Conservation (phyloP, 1,140 invertebrate genomes). For the Hirudo medicinalis region DNA sequence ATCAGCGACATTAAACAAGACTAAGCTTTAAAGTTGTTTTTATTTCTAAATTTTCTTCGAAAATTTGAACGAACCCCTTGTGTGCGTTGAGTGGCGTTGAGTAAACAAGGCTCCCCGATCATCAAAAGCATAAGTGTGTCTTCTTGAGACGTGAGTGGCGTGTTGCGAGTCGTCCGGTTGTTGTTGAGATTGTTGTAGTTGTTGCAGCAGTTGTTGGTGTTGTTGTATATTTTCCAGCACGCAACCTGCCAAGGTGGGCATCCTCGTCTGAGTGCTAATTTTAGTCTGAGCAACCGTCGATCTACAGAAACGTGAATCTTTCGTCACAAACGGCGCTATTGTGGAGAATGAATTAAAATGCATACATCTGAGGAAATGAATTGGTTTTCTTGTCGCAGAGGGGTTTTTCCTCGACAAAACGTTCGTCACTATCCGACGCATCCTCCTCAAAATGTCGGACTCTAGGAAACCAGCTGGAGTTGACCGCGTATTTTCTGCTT, state of each 20-base stretch:
- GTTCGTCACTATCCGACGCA: background rate
- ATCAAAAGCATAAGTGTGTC: constrained; percentile 12
- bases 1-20: too few species aligned
- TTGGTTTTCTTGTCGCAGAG: too few species aligned
- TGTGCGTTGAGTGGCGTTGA: background rate
- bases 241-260: too few species aligned
- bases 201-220: background rate
- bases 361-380: too few species aligned
- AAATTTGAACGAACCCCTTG: background rate
- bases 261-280: too few species aligned
- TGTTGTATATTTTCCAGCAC: background rate
- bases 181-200: background rate
- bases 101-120: background rate
- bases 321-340: too few species aligned
- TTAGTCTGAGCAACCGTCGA: too few species aligned
- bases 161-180: background rate
- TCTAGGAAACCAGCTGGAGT: constrained; percentile 10
- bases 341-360: too few species aligned
- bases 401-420: too few species aligned
- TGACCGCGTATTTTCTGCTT: background rate
- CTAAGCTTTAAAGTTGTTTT: background rate
- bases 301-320: too few species aligned
- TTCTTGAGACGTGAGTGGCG: background rate
- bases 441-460: constrained; percentile 7
- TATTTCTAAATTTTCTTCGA: background rate